Evolutionary conservation across 2,113 vertebrate species (phyloP).

Genomic region (Microtus oregoni): DNA sequence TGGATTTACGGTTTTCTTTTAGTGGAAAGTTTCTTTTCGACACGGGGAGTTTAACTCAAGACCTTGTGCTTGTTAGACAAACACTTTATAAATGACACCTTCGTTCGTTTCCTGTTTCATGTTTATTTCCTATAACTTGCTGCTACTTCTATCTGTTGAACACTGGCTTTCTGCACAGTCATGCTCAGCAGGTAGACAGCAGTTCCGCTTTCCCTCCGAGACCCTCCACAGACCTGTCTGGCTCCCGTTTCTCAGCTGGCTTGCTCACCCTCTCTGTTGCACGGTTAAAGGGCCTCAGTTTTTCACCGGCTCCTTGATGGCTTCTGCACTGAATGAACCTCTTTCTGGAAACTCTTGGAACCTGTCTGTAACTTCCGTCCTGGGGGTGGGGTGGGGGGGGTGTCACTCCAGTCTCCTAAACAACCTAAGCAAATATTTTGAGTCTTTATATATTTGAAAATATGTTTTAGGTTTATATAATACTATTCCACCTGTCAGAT

Average conservation of each 20-base stretch:
- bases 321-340: not conserved
- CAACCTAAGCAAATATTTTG: not conserved
- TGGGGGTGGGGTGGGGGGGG: accelerated
- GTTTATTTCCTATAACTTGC: not conserved
- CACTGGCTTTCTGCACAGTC: not conserved
- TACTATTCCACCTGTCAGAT: not conserved
- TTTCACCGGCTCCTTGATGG: not conserved
- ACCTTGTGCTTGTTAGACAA: not conserved
- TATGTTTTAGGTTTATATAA: not conserved
- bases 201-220: not conserved
- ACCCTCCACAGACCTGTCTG: too few species aligned
- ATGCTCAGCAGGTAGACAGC: not conserved
- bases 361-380: not conserved
- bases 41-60: too few species aligned
- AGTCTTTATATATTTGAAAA: not conserved
- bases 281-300: not conserved
- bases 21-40: not conserved
- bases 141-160: not conserved
- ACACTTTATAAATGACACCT: not conserved
- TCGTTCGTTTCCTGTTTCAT: not conserved
- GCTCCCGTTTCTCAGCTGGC: not conserved
- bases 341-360: not conserved
- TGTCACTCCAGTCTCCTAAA: not conserved
- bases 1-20: not conserved
- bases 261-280: not conserved